Conservation (phyloP, 2,797 vertebrate species). For the Monodelphis domestica region DNA sequence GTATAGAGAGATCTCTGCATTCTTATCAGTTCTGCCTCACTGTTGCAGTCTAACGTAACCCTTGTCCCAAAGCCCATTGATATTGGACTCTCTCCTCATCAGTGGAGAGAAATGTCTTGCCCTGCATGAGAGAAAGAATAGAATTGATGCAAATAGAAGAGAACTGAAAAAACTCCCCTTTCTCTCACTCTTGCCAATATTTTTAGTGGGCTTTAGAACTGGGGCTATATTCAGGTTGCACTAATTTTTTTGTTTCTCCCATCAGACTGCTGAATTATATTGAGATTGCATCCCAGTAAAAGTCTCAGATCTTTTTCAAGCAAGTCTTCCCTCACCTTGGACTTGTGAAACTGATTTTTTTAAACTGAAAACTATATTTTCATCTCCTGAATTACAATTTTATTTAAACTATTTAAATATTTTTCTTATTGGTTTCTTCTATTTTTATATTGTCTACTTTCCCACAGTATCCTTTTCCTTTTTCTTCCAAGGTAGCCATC, state of each 20-base stretch:
- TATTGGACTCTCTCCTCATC: neutral
- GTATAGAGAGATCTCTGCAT: neutral
- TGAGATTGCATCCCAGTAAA: neutral
- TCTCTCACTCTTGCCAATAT: neutral
- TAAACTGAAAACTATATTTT: neutral
- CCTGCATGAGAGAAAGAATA: neutral
- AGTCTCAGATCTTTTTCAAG: neutral
- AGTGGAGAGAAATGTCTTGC: neutral
- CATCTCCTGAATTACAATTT: neutral
- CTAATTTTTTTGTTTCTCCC: neutral
- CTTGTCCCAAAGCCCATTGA: neutral
- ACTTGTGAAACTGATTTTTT: neutral
- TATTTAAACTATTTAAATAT: neutral
- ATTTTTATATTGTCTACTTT: neutral
- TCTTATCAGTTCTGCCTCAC: neutral
- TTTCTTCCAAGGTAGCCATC: neutral
- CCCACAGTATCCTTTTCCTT: neutral
- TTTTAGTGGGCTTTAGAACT: neutral
- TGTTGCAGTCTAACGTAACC: neutral
- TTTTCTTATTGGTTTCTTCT: neutral
- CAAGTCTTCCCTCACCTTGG: neutral
- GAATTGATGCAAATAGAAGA: neutral
- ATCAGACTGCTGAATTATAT: neutral
- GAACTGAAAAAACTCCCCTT: neutral
- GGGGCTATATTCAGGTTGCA: neutral